Evolutionary conservation across 92 coral and sea anemone genomes (phyloP).

Genomic region (Parazoanthus swiftii): DNA sequence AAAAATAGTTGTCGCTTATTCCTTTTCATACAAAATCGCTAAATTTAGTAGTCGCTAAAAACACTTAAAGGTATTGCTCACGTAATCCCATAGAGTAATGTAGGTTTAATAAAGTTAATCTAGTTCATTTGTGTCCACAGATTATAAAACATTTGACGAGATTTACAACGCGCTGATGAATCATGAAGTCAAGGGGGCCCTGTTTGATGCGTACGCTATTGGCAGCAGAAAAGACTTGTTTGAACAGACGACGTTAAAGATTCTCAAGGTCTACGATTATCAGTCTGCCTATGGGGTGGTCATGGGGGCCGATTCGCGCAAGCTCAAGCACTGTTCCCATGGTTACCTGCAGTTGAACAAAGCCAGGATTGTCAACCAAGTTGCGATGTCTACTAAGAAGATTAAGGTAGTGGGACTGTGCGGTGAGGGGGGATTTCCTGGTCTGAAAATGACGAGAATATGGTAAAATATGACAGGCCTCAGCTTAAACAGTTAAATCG

Average conservation of each 20-base stretch:
- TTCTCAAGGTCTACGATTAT: conserved; percentile 29
- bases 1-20: no score
- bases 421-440: no score
- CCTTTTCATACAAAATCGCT: no score
- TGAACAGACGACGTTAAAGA: not conserved
- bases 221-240: conserved; percentile 42
- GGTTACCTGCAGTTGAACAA: conserved; percentile 20
- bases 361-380: conserved; percentile 1
- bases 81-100: no score
- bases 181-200: conserved; percentile 27
- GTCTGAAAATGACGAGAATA: no score
- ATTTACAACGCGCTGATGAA: conserved; percentile 24
- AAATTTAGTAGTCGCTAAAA: no score
- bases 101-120: not conserved
- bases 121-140: not conserved
- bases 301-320: conserved; percentile 32
- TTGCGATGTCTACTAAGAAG: not conserved
- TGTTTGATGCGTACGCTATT: conserved; percentile 33
- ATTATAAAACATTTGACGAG: conserved; percentile 31
- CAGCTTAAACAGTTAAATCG: no score
- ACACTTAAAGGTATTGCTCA: no score
- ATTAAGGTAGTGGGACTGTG: conserved; percentile 1
- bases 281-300: conserved; percentile 26
- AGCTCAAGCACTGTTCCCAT: conserved; percentile 26
- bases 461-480: no score